Base-by-base conservation (phyloP, 92 coral and sea anemone species). In the Zoanthus sociatus region DNA sequence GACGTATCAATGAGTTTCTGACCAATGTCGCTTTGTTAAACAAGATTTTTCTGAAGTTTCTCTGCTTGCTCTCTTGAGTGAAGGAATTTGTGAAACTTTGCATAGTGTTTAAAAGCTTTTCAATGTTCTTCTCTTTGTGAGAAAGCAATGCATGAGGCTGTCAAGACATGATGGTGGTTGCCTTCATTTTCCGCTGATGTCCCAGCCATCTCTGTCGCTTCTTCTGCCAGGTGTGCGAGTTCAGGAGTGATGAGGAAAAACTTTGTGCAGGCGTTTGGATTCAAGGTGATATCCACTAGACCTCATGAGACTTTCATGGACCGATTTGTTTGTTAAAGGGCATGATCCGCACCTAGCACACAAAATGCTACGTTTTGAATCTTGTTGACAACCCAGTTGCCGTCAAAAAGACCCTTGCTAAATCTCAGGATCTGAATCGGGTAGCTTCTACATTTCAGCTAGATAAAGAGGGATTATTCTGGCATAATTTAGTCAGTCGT, bases 341-440 rank as follows among this genome's bases (percentile, higher is more conserved):
- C 87, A 20, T 46, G 64, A 55, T 86, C 88, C 13, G 71, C 87
- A 7, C 88, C 93, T n/a, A 66, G 42, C 47, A 76, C 90, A 79
- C 92, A 84, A 68, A 86, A 90, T 18, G 90, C 56, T 12, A 90
- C 93, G 7, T 46, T 32, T 6, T 48, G 48, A 33, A 86, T 90
- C 21, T 86, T 81, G 90, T 90, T 90, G 6, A 90, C 93, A 33
- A 90, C 88, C 90, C 93, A 86, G 85, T 91, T 91, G 31, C 90
- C 87, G 54, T 82, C 37, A 6, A 79, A 17, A 26, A 76, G 87
- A 90, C 88, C 87, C 93, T 71, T 90, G 26, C 14, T 87, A 73
- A 8, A 82, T 71, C 44, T 82, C 89, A 33, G 93, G 93, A 60
- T 91, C 91, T 51, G 93, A 73, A 9, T 61, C 79, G 10, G 46